Percentiles rank a stretch among this genome's conserved stretches.
phyloP scores from a whole-genome alignment of 2,888 invertebrate genomes.

The Dryocosmus kuriphilus region DNA sequence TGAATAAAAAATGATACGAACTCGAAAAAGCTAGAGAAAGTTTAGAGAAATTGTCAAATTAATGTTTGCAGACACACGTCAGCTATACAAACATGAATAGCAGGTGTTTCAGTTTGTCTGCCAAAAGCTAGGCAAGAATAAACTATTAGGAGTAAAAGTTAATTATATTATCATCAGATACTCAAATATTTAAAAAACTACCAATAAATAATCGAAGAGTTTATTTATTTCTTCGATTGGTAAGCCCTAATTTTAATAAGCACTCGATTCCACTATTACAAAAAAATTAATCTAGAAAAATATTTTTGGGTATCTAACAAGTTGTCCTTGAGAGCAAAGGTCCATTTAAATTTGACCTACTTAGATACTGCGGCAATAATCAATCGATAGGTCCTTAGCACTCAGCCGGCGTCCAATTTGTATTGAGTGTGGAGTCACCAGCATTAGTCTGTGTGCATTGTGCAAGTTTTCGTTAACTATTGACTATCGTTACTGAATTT shows the following conservation, averaged over 20 bases:
- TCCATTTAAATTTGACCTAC: slow-evolving; percentile 61
- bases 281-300: slow-evolving; percentile 5
- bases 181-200: no score
- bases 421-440: slow-evolving; percentile 44
- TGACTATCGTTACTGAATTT: background rate
- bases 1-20: no score
- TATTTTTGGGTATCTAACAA: background rate
- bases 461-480: background rate
- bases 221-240: background rate
- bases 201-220: background rate
- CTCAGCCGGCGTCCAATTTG: slow-evolving; percentile 52
- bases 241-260: background rate
- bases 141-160: background rate
- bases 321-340: slow-evolving; percentile 31
- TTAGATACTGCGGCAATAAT: slow-evolving; percentile 62
- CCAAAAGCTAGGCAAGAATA: slow-evolving; percentile 7
- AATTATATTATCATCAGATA: background rate
- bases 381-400: slow-evolving; percentile 65
- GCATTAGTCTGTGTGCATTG: background rate
- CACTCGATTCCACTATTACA: background rate
- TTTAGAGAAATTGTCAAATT: no score
- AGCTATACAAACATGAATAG: background rate
- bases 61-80: no score
- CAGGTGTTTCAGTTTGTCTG: background rate
- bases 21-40: no score